Percentiles rank a stretch among this genome's conserved stretches.
Conservation (phyloP, 1,140 invertebrate species). For the Megathymus violae region DNA sequence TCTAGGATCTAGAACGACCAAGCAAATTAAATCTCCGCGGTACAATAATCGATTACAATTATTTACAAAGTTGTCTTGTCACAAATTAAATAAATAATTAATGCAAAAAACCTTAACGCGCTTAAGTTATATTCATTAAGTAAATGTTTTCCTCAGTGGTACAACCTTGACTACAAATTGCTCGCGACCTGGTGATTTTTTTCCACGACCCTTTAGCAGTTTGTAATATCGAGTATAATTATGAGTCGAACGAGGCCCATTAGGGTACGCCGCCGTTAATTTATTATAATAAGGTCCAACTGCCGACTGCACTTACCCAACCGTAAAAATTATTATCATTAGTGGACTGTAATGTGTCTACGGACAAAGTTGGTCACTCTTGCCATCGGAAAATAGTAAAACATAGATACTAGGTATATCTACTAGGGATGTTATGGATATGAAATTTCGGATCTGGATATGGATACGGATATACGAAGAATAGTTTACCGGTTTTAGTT, state of each 20-base stretch:
- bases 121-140: conserved; percentile 36
- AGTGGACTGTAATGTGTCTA: conserved; percentile 64
- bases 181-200: conserved; percentile 52
- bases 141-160: conserved; percentile 43
- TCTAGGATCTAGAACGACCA: too few species aligned
- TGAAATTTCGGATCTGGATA: too few species aligned
- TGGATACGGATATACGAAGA: too few species aligned
- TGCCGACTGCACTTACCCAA: conserved; percentile 69
- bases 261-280: conserved; percentile 71
- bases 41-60: too few species aligned
- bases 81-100: conserved; percentile 26
- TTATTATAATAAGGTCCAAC: conserved; percentile 80
- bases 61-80: conserved; percentile 21
- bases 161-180: conserved; percentile 55
- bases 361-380: conserved; percentile 53
- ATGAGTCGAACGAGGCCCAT: conserved; percentile 61
- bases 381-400: conserved; percentile 35
- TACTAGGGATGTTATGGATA: too few species aligned
- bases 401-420: background rate
- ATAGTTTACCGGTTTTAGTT: too few species aligned
- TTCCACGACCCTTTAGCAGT: conserved; percentile 61
- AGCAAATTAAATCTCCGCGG: too few species aligned
- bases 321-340: conserved; percentile 79
- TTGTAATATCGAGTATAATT: conserved; percentile 71
- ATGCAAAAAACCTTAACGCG: conserved; percentile 16